These are phyloP conservation scores for Numenius arquata DNA, from an alignment of 2,113 vertebrate species.

Conservation along the genomic window DNA sequence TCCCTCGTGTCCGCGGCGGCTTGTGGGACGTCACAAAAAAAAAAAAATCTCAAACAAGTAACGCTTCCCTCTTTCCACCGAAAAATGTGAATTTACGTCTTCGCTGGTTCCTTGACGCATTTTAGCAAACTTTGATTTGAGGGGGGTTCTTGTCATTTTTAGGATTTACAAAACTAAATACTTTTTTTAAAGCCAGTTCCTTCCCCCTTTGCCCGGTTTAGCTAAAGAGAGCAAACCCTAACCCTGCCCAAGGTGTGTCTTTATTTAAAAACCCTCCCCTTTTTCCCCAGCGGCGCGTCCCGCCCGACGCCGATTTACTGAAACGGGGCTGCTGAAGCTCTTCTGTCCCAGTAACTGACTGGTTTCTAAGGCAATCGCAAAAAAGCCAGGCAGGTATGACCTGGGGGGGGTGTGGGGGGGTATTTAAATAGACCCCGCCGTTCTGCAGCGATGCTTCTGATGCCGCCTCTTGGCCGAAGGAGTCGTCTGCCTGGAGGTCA, in stretches of 20 bases:
- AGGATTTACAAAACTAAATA: neutral
- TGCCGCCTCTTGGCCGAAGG: neutral
- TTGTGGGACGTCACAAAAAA: neutral
- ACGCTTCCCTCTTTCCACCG: neutral
- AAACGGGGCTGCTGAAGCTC: neutral
- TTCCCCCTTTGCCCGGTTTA: neutral
- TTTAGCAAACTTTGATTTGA: conserved; percentile 17
- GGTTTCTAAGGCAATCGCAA: conserved; percentile 7
- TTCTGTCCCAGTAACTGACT: neutral
- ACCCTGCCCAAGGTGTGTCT: neutral
- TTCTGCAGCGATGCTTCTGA: conserved; percentile 22
- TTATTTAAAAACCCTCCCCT: conserved; percentile 41
- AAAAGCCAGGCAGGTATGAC: neutral
- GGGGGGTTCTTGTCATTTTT: too few relatives aligned
- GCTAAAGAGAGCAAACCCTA: conserved; percentile 20
- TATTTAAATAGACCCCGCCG: neutral
- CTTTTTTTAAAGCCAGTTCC: conserved; percentile 37
- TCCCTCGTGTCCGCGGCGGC: neutral
- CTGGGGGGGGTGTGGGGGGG: neutral
- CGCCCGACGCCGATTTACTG: neutral
- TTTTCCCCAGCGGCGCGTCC: neutral
- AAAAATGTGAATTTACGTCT: conserved; percentile 33
- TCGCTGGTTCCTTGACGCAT: conserved; percentile 29
- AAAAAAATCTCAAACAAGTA: neutral
- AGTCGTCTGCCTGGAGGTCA: conserved; percentile 48